Base-by-base conservation (phyloP, 2,797 vertebrate species). In the Catharus ustulatus region DNA sequence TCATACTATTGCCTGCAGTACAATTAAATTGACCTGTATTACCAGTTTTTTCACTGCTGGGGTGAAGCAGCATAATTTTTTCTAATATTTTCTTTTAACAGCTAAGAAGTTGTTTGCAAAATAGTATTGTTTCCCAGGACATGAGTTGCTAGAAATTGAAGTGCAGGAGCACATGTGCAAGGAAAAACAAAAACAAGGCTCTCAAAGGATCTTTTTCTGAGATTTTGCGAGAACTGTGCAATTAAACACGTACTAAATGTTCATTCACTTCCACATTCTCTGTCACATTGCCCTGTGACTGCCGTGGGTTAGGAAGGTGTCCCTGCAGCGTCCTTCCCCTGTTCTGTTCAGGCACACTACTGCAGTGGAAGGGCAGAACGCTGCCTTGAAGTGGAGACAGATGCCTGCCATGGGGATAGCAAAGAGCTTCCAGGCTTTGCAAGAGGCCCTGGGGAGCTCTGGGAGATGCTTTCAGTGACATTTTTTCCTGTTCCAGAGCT, bases 21-120 rank as follows among this genome's bases (percentile, higher is more conserved):
- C 89, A 93, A 92, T 91, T 89, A 93, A 91, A 91, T 88, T 90
- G 91, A 86, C 54, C 58, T 27, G 18, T 48, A 14, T 73, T 81
- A 76, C 10, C 20, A 51, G 49, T 88, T 93, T 86, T 32, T 83
- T 86, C 42, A n/a, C 34, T 78, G 34, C 55, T 82, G 59, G 43
- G 21, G 66, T 66, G 32, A 84, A 93, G 55, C 21, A 49, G 29
- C 54, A 34, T 76, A 67, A 45, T 79, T 90, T 91, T 38, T 61
- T 75, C 55, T 61, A 72, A 62, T 62, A 54, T 59, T 88, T 95
- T 81, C 29, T 90, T 95, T 62, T 62, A 91, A 78, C 30, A 40
- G n/a, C 27, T 72, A 51, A 66, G 76, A 76, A 90, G 55, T 68
- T 6, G 81, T 81, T 88, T 96, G 45, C 62, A 55, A 80, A 83